Evolutionary conservation across 2,113 vertebrate species (phyloP), one percentile per base, ranked within the genome.

Genomic region (Lucifuga dentata): DNA sequence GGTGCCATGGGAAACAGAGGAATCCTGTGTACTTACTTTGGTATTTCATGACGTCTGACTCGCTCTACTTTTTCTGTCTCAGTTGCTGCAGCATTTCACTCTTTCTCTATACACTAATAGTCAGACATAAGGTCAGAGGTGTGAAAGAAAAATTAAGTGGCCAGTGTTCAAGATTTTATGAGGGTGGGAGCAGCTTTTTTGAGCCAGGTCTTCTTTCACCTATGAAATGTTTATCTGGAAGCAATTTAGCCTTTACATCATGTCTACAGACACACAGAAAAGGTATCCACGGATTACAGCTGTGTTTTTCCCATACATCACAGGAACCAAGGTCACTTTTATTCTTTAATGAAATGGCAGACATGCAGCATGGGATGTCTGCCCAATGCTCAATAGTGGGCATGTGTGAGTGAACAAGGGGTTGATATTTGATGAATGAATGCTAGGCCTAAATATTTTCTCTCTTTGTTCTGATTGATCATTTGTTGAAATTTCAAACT

Each of bases 181-280:
- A 58, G 62, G 50, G 60, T 23, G 51, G 61, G 69, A 71, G 69
- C 44, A 44, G 19, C 12, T 5, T 61, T 63, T 29, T 60, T 35
- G 17, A 43, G 65, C 65, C 73, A 81, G 69, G 46, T 78, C 72
- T 83, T 76, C 76, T 68, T 74, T 78, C 68, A 77, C 70, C 66
- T 74, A 53, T 57, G 43, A 72, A 20, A 71, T 81, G 59, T 76
- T 80, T 81, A 55, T 73, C 86, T 89, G 75, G 81, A 83, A 85
- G 51, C 56, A 70, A 78, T 84, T 87, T 76, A 48, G 41, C 35
- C 59, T 79, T 82, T 76, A 76, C 73, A 73, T 86, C 63, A 75
- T 16, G 46, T 71, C 73, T 75, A 40, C 45, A 67, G 40, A 70
- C 78, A 67, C 43, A 57, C 60, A 55, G 51, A 78, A 29, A 76